These are phyloP conservation scores for Elgaria multicarinata DNA, from an alignment of 2,113 vertebrate species.

Conservation along the genomic window DNA sequence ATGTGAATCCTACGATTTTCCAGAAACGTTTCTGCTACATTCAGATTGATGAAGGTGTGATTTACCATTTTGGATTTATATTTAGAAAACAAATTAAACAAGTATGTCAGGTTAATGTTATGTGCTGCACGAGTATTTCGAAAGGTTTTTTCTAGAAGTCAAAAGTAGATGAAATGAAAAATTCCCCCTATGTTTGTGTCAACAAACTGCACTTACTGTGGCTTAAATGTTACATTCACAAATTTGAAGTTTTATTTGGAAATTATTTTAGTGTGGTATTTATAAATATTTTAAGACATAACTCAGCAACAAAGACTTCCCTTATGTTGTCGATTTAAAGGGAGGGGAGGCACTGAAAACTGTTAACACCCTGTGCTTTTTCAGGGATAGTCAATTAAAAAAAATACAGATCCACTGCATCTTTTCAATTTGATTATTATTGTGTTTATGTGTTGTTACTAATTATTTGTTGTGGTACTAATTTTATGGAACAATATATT, in stretches of 20 bases:
- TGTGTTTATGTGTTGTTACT: neutral
- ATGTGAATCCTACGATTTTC: neutral
- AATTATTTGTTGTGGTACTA: too few species aligned
- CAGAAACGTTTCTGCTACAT: neutral
- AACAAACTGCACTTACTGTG: neutral
- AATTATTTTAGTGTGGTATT: too few species aligned
- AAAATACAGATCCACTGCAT: too few species aligned
- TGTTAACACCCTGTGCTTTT: too few species aligned
- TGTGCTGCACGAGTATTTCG: neutral
- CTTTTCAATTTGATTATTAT: too few species aligned
- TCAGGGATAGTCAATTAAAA: too few species aligned
- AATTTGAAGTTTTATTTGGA: too few species aligned
- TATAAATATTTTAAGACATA: too few species aligned
- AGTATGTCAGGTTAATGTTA: neutral
- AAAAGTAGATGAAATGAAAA: neutral
- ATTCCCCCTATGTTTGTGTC: too few species aligned
- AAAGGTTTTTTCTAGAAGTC: neutral
- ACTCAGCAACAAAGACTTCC: too few species aligned
- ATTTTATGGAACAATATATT: neutral
- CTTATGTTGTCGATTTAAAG: too few species aligned
- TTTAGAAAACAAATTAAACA: neutral
- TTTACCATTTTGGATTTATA: neutral
- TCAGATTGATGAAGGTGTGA: neutral
- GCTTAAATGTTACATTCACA: neutral
- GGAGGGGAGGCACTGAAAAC: too few species aligned